phyloP scores from a whole-genome alignment of 2,113 vertebrate species.

The Quiscalus mexicanus region DNA sequence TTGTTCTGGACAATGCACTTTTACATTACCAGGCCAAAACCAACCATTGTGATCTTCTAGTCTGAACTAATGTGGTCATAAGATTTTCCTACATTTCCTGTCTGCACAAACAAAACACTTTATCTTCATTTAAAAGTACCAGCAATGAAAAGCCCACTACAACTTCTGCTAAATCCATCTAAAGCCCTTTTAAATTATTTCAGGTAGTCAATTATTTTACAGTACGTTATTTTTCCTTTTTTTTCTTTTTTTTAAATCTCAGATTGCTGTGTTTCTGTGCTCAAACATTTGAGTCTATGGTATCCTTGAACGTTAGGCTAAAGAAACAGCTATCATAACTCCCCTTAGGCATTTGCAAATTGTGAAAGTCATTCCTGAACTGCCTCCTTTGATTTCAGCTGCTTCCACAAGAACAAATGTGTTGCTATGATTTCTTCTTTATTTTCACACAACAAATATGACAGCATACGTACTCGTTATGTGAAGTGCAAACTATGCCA shows the following conservation, averaged over 20 bases:
- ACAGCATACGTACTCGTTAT: neutral
- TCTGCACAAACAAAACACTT: neutral
- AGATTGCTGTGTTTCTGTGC: neutral
- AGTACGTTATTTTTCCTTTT: neutral
- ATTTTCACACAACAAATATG: neutral
- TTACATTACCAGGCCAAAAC: neutral
- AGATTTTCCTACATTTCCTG: neutral
- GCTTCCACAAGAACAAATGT: neutral
- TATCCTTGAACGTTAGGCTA: neutral
- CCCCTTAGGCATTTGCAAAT: neutral
- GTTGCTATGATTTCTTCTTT: neutral
- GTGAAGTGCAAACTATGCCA: neutral
- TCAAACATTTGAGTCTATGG: neutral
- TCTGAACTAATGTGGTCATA: neutral
- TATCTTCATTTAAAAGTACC: neutral
- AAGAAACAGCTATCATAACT: neutral
- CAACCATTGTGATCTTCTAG: neutral
- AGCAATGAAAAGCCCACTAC: neutral
- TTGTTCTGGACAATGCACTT: neutral
- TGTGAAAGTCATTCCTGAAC: slow-evolving; percentile 4
- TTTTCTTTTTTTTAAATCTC: neutral
- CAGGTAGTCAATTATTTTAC: neutral
- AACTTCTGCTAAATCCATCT: neutral
- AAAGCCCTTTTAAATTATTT: neutral
- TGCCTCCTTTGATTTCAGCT: neutral